Conservation (phyloP, 2,888 invertebrate species). For the Pyrrhosoma nymphula region DNA sequence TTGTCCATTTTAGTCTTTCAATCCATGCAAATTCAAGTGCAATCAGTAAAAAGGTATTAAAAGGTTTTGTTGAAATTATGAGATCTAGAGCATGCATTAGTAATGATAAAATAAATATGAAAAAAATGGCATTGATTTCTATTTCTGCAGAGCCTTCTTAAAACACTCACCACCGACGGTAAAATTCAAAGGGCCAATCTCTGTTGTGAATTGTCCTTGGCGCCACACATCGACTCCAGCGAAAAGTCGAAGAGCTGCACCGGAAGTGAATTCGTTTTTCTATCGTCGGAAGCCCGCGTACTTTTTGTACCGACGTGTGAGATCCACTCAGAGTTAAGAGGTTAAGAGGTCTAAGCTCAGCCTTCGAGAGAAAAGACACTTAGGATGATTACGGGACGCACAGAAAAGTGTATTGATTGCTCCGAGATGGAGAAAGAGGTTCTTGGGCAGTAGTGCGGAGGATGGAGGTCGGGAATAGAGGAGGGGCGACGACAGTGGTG, state of each 20-base stretch:
- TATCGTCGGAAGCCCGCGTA: neutral
- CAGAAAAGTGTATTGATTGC: neutral
- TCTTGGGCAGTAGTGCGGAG: neutral
- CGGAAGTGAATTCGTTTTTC: neutral
- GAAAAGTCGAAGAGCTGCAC: neutral
- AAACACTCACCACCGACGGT: no score
- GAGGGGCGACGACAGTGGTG: neutral
- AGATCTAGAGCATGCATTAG: no score
- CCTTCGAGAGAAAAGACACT: neutral
- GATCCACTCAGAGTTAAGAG: neutral
- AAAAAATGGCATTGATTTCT: no score
- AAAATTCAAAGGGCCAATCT: no score
- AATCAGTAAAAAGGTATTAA: no score
- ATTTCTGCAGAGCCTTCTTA: no score
- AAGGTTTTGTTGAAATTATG: no score
- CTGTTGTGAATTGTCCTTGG: neutral
- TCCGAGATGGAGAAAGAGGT: neutral
- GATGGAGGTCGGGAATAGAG: neutral
- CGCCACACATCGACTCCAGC: neutral
- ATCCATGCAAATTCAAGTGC: no score
- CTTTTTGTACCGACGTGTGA: neutral
- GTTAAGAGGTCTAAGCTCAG: neutral
- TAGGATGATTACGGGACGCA: neutral
- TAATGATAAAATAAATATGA: no score
- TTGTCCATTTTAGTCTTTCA: no score